phyloP scores from a whole-genome alignment of 2,797 vertebrate genomes.

The Aeoliscus strigatus region DNA sequence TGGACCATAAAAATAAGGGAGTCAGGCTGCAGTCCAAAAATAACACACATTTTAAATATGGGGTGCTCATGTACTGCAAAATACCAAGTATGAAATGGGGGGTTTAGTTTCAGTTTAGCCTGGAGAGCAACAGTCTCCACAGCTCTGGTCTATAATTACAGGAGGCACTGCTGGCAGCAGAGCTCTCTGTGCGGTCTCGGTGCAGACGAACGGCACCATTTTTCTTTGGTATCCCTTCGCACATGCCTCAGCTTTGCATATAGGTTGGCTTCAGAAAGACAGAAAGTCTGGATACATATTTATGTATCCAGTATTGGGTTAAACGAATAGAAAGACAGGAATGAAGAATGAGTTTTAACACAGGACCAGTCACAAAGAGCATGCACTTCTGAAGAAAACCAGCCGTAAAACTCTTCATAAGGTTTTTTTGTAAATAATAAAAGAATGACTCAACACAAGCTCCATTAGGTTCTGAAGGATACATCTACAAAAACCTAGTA shows the following conservation, averaged over 20 bases:
- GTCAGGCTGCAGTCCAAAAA: slow-evolving; percentile 59
- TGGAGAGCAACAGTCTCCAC: slow-evolving; percentile 60
- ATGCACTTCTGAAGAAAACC: too few species aligned
- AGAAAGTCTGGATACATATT: slow-evolving; percentile 19
- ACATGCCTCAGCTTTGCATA: slow-evolving; percentile 37
- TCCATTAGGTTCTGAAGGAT: too few species aligned
- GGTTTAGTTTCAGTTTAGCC: slow-evolving; percentile 70
- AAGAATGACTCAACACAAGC: too few species aligned
- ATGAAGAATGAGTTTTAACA: slow-evolving; percentile 4
- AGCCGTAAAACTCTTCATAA: too few species aligned
- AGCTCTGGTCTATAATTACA: slow-evolving; percentile 72
- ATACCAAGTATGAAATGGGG: slow-evolving; percentile 66
- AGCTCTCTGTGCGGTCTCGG: slow-evolving; percentile 55
- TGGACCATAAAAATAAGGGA: slow-evolving; percentile 53
- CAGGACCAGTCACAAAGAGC: background rate
- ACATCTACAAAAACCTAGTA: too few species aligned
- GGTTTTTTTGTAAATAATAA: too few species aligned
- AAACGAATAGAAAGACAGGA: slow-evolving; percentile 1
- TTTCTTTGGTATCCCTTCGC: slow-evolving; percentile 52
- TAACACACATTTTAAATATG: slow-evolving; percentile 68
- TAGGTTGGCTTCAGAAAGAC: slow-evolving; percentile 22
- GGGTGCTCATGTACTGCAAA: slow-evolving; percentile 63
- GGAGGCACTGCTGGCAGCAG: slow-evolving; percentile 65
- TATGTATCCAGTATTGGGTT: slow-evolving; percentile 4
- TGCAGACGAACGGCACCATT: slow-evolving; percentile 64